Conservation (phyloP, 1,140 invertebrate genomes). For the Drosophila serrata region DNA sequence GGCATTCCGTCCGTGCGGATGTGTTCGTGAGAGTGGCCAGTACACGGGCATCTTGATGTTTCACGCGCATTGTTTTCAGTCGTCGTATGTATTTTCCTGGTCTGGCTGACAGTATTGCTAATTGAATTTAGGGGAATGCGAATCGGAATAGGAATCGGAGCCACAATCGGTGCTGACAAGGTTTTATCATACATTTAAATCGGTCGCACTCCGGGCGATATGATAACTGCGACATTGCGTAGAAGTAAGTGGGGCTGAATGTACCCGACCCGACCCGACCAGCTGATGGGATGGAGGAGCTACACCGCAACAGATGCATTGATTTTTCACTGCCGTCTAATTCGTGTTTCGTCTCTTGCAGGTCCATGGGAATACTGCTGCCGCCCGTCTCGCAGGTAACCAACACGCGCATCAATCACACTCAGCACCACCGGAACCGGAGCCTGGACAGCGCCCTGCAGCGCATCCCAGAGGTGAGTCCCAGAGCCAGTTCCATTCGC, state of each 20-base stretch:
- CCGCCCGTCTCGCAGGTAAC: constrained; percentile 89
- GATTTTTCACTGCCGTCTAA: constrained; percentile 45
- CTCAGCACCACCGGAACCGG: constrained; percentile 93
- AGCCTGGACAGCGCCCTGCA: constrained; percentile 95
- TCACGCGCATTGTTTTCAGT: constrained; percentile 51
- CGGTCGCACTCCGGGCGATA: constrained; percentile 2
- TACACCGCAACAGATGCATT: constrained; percentile 45
- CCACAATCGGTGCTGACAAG: constrained; percentile 10
- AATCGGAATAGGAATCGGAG: constrained; percentile 9
- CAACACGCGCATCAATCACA: constrained; percentile 86
- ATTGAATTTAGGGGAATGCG: constrained; percentile 60
- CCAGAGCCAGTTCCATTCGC: not conserved
- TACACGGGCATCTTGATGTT: constrained; percentile 34
- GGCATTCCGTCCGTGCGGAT: constrained; percentile 1
- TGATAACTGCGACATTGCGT: constrained; percentile 48
- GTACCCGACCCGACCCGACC: not conserved
- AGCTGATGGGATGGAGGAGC: not conserved
- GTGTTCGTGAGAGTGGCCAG: constrained; percentile 16
- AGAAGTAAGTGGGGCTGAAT: constrained; percentile 3
- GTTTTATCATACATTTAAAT: constrained; percentile 14
- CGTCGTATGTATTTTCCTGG: constrained; percentile 24
- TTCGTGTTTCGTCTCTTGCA: constrained; percentile 74
- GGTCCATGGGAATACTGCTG: constrained; percentile 92
- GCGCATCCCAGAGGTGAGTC: constrained; percentile 92
- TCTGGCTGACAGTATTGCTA: constrained; percentile 47